Conservation (phyloP, 1,140 invertebrate species). For the Pachypeltis micranthus region DNA sequence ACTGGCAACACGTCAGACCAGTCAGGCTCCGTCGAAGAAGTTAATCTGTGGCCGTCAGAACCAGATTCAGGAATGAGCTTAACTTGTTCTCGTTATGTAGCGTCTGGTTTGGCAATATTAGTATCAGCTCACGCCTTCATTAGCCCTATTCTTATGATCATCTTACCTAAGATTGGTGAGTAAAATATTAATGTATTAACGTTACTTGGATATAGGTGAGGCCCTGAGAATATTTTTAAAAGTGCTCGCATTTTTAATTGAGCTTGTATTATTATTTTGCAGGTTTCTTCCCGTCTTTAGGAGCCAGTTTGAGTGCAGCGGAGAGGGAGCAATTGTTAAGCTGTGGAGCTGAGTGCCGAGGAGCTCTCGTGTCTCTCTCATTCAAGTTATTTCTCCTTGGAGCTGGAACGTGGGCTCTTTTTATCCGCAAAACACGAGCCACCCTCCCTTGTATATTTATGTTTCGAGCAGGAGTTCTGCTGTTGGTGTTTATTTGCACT, state of each 20-base stretch:
- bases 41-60: conserved; percentile 57
- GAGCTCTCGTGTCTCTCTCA: conserved; percentile 76
- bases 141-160: conserved; percentile 87
- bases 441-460: conserved; percentile 90
- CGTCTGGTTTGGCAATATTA: conserved; percentile 59
- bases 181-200: background rate
- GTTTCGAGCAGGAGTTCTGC: conserved; percentile 73
- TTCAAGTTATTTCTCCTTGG: conserved; percentile 86
- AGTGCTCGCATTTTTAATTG: too few species aligned
- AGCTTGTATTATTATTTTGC: too few species aligned
- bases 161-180: conserved; percentile 66
- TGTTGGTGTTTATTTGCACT: conserved; percentile 81
- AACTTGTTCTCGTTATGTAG: conserved; percentile 65
- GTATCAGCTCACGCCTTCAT: conserved; percentile 73
- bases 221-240: too few species aligned
- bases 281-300: conserved; percentile 27
- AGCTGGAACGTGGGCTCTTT: conserved; percentile 84
- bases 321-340: conserved; percentile 41
- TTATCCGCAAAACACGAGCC: conserved; percentile 58
- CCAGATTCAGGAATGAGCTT: conserved; percentile 56
- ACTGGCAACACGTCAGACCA: conserved; percentile 94
- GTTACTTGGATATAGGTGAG: too few species aligned
- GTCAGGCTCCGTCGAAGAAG: conserved; percentile 84
- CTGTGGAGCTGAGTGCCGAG: conserved; percentile 79
- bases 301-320: conserved; percentile 24